Percentiles rank a stretch among this genome's conserved stretches.
phyloP scores from a whole-genome alignment of 2,888 invertebrate genomes.

The Odontocolon sp. region DNA sequence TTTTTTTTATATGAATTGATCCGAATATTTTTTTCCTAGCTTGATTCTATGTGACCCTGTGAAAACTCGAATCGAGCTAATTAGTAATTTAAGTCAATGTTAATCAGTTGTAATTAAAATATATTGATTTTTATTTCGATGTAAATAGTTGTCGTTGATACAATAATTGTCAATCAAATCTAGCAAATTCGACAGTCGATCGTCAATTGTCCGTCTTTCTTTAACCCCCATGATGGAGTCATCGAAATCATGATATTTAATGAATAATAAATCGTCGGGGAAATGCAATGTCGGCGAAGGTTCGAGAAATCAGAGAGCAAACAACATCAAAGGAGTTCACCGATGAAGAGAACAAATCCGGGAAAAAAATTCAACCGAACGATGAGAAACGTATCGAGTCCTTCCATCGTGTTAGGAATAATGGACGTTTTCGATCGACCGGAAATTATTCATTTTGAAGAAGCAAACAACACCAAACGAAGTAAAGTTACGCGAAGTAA shows the following conservation, averaged over 20 bases:
- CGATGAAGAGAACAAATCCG: not conserved
- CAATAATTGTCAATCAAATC: not conserved
- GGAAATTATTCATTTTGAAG: not conserved
- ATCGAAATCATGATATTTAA: conserved; percentile 22
- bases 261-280: not conserved
- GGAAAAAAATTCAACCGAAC: not conserved
- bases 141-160: too few species aligned
- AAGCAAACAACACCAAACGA: not conserved
- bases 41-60: too few species aligned
- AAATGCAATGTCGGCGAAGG: not conserved
- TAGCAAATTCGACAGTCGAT: not conserved
- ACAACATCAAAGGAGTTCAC: not conserved
- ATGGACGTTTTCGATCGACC: not conserved
- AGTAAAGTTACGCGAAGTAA: not conserved
- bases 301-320: not conserved
- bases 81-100: not conserved
- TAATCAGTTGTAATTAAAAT: too few species aligned
- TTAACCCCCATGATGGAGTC: not conserved
- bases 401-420: not conserved
- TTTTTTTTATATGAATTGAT: conserved; percentile 21
- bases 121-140: too few species aligned
- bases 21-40: conserved; percentile 3
- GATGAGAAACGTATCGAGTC: not conserved
- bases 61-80: too few species aligned
- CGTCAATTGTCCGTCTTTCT: not conserved